Evolutionary conservation across 2,888 invertebrate genomes (phyloP).

Genomic region (Parnassius apollo): DNA sequence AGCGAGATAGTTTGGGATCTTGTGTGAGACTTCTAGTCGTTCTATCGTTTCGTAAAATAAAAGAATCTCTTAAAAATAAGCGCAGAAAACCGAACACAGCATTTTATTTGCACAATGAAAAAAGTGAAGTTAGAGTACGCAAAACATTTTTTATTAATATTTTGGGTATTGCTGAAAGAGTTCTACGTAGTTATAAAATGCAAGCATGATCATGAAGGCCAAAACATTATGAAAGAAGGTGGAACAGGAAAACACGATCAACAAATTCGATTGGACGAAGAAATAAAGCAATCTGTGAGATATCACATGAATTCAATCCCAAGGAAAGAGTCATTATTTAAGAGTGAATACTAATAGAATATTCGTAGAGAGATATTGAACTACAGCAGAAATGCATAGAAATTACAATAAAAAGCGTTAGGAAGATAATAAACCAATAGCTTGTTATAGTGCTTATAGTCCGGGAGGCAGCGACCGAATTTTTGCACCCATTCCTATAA

Average conservation of each 20-base stretch:
- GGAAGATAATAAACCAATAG: conserved; percentile 11
- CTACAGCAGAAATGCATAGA: not conserved
- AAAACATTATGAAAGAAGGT: conserved; percentile 11
- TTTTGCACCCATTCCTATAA: too few relatives aligned
- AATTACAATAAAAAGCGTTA: conserved; percentile 13
- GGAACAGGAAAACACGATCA: conserved; percentile 27
- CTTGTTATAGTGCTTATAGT: conserved; percentile 11
- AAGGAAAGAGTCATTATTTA: conserved; percentile 28
- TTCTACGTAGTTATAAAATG: conserved; percentile 20
- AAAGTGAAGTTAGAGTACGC: conserved; percentile 24
- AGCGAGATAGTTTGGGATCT: not conserved
- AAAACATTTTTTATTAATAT: conserved; percentile 30
- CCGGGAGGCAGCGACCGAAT: too few relatives aligned
- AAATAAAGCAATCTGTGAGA: conserved; percentile 24
- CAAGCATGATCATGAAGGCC: conserved; percentile 6
- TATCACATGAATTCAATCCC: conserved; percentile 31
- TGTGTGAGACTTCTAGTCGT: not conserved
- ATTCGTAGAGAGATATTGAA: not conserved
- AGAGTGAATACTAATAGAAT: conserved; percentile 22
- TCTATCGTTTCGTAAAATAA: conserved; percentile 22
- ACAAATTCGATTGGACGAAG: conserved; percentile 21
- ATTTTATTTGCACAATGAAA: not conserved
- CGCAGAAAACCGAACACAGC: conserved; percentile 33
- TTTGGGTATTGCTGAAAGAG: conserved; percentile 26
- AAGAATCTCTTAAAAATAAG: conserved; percentile 30